phyloP scores from a whole-genome alignment of 1,140 invertebrate genomes.

The Akabosia matsudoensis region DNA sequence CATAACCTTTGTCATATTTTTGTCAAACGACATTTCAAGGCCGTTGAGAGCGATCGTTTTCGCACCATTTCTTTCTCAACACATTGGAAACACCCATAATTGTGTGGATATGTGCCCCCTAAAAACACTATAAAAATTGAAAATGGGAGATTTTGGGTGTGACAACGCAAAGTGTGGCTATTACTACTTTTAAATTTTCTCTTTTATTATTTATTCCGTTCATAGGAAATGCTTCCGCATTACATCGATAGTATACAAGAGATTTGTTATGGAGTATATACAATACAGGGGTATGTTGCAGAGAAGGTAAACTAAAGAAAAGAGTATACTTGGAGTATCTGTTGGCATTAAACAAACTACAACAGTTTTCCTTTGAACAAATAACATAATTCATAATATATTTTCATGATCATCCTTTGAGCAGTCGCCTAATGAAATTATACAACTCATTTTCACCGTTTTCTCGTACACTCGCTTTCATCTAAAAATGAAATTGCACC shows the following conservation, averaged over 20 bases:
- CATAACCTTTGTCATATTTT: neutral
- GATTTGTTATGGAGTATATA: too few species aligned
- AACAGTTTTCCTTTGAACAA: neutral
- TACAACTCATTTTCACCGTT: conserved; percentile 9
- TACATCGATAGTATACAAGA: too few species aligned
- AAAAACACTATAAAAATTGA: neutral
- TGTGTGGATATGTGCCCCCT: neutral
- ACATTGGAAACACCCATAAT: conserved; percentile 4
- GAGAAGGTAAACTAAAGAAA: too few species aligned
- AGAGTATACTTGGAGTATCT: too few species aligned
- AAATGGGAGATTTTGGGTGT: neutral
- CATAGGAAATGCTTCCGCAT: too few species aligned
- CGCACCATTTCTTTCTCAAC: conserved; percentile 20
- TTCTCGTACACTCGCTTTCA: neutral
- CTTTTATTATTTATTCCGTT: neutral
- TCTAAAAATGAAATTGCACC: neutral
- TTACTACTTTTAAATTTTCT: neutral
- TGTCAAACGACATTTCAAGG: conserved; percentile 4
- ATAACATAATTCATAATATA: neutral
- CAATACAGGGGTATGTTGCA: too few species aligned
- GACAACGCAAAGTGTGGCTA: neutral
- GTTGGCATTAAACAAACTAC: too few species aligned
- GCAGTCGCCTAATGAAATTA: conserved; percentile 6
- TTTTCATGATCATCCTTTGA: neutral
- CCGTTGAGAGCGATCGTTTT: neutral